Evolutionary conservation across 2,797 vertebrate genomes (phyloP), one percentile per base, ranked within the genome.

Genomic region (Heterohyrax brucei): DNA sequence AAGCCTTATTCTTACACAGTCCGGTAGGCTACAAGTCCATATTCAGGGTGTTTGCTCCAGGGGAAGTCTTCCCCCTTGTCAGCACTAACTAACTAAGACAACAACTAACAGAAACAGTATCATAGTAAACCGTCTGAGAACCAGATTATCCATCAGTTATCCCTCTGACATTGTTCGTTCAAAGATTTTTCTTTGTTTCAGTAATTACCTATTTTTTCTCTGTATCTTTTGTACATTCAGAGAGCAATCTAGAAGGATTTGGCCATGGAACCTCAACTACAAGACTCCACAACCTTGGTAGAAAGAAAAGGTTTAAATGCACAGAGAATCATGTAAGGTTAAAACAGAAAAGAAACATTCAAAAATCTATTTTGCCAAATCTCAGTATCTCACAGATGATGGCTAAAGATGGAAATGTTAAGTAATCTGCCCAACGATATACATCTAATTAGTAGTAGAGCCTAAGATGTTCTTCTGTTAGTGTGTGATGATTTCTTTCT

Each of bases 291-390:
- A 87, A 81, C 21, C 21, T 28, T 79, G 21, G n/a, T 93, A 10
- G n/a, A 87, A 95, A 92, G 24, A 95, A 61, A 64, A 75, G 89
- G 7, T 89, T 86, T 75, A 46, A 70, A 85, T 53, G 21, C 46
- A 82, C 5, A 77, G 6, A 82, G 19, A 96, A 66, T 76, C 39
- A 90, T 0, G 6, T 80, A 50, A 26, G 64, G 61, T 70, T 88
- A 94, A 86, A 77, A 64, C 48, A 73, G 24, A 84, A 91, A 70
- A 81, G 8, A 95, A 81, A 91, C 4, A 28, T 33, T 86, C n/a
- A n/a, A 12, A 53, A 30, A 92, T 19, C 28, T 26, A 24, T 24
- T 26, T 84, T 64, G 13, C 16, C 48, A 81, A 75, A 64, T 70
- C 18, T 87, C 53, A 33, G 2, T n/a, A 53, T 92, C 79, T 90